Evolutionary conservation across 2,888 invertebrate species (phyloP).

Genomic region (Troides aeacus): DNA sequence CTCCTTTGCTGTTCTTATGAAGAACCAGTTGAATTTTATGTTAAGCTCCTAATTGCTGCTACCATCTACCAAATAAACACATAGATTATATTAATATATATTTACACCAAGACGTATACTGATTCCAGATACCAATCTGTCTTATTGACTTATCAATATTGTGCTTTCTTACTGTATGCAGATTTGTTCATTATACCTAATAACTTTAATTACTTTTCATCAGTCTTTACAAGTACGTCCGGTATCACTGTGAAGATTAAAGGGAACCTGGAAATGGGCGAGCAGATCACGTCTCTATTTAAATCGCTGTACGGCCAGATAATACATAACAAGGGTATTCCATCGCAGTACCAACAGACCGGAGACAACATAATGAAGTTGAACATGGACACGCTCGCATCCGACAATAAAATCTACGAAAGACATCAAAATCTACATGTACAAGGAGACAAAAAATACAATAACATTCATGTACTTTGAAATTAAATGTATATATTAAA

Average conservation of each 20-base stretch:
- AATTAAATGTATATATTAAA: background rate
- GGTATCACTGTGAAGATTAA: slow-evolving; percentile 31
- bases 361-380: background rate
- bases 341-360: background rate
- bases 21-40: too few relatives aligned
- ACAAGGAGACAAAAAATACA: background rate
- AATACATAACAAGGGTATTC: background rate
- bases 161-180: too few relatives aligned
- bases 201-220: background rate
- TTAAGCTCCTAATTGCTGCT: too few relatives aligned
- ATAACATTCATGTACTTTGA: slow-evolving; percentile 18
- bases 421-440: slow-evolving; percentile 10
- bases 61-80: too few relatives aligned
- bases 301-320: slow-evolving; percentile 16
- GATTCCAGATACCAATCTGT: too few relatives aligned
- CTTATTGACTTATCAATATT: too few relatives aligned
- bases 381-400: background rate
- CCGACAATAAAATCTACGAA: slow-evolving; percentile 1
- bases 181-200: too few relatives aligned
- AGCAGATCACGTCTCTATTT: slow-evolving; percentile 28
- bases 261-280: slow-evolving; percentile 32
- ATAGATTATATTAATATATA: too few relatives aligned
- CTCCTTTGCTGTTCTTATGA: too few relatives aligned
- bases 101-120: too few relatives aligned
- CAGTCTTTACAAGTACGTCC: slow-evolving; percentile 27